Base-by-base conservation (phyloP, 2,888 invertebrate genomes). In the Coremacera marginata region DNA sequence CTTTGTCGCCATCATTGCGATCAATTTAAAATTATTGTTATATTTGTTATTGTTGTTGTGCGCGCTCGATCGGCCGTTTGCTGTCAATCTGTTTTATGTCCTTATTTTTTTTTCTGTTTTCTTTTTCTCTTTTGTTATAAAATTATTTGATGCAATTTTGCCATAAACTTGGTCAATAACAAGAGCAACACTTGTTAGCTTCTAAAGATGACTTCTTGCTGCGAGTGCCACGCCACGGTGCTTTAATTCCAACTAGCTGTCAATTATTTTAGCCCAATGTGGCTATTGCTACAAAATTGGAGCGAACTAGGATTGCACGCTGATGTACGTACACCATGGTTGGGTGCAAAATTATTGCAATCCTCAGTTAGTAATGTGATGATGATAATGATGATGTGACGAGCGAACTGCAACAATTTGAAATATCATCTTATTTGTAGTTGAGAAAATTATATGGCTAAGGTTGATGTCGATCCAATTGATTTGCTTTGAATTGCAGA, bases 241-340 rank as follows among this genome's bases (percentile, higher is more conserved):
- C 25, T n/a, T 7, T 63, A 31, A 34, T 63, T 8, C 57, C 57
- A 19, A 31, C 31, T 19, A 74, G 75, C 68, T 75, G 75, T 70
- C 75, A 75, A 75, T 75, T 75, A 75, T 75, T 75, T 75, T 62
- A 60, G 31, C 75, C 75, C 70, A 62, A 70, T 70, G 75, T 62
- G 75, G 75, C 67, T 25, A 51, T 70, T n/a, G 62, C 60, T 63
- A 19, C 70, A 75, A 44, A 44, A 75, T 74, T 74, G 74, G 74
- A 74, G 74, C 55, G 74, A 34, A 73, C 57, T 37, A 34, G n/a
- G 19, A 16, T 73, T 16, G 72, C 19, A 55, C 44, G 11, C 44
- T 44, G 44, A 44, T 14, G 44, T 44, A 1, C 14, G 3, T 44
- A 11, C 7, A 37, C 44, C 44, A 57, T 72, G 44, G 71, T 25